Evolutionary conservation across 92 coral and sea anemone species (phyloP).

Genomic region (Desmophyllum pertusum): DNA sequence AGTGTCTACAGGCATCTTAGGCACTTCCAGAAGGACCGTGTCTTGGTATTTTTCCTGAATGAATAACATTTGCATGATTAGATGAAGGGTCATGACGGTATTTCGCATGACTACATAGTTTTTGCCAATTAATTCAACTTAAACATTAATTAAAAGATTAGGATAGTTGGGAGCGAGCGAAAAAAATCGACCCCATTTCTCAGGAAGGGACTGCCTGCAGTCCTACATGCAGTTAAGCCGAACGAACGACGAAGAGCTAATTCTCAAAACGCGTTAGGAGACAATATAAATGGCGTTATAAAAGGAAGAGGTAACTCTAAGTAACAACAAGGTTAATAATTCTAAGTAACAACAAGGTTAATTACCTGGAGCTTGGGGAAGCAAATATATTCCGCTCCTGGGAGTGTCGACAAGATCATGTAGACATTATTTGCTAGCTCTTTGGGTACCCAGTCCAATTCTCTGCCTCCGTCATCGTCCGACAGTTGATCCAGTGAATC

Average conservation of each 20-base stretch:
- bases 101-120: too few relatives aligned
- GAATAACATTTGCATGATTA: background rate
- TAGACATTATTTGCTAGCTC: conserved; percentile 74
- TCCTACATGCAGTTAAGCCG: too few relatives aligned
- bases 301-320: too few relatives aligned
- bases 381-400: conserved; percentile 80
- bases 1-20: conserved; percentile 76
- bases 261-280: too few relatives aligned
- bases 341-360: background rate
- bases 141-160: too few relatives aligned
- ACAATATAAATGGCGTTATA: too few relatives aligned
- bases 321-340: too few relatives aligned
- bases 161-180: too few relatives aligned
- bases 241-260: too few relatives aligned
- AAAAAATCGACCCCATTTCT: too few relatives aligned
- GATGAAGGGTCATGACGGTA: background rate
- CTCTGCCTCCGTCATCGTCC: conserved; percentile 91
- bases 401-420: conserved; percentile 86
- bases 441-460: conserved; percentile 92
- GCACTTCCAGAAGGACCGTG: conserved; percentile 63
- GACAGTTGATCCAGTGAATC: conserved; percentile 97
- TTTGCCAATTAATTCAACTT: too few relatives aligned
- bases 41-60: conserved; percentile 32
- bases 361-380: conserved; percentile 88
- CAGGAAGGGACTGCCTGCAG: too few relatives aligned